Evolutionary conservation across 1,140 invertebrate genomes (phyloP).

Genomic region (Papilio polyxenes): DNA sequence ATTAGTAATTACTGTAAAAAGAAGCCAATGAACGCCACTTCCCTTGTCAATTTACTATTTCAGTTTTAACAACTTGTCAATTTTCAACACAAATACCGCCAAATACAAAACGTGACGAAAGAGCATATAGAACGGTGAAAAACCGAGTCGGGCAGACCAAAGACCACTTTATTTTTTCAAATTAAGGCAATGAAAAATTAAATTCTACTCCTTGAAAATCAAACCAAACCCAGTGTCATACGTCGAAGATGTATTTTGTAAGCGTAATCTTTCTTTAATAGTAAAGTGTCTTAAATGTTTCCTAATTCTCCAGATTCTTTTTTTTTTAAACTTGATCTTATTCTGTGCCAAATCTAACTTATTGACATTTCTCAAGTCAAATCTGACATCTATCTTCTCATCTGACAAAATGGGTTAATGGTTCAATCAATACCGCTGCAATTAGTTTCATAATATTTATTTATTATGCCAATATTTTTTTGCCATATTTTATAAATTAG

Average conservation of each 20-base stretch:
- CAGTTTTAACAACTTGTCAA: too few relatives aligned
- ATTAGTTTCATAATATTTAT: not conserved
- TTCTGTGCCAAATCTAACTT: not conserved
- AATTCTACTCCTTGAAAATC: not conserved
- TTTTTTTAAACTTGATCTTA: not conserved
- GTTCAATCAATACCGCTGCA: too few relatives aligned
- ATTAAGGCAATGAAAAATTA: not conserved
- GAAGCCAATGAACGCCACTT: not conserved
- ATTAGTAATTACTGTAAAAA: not conserved
- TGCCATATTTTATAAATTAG: conserved; percentile 29
- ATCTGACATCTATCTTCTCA: too few relatives aligned
- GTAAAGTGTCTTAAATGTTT: not conserved
- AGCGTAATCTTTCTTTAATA: not conserved
- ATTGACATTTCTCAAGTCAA: not conserved
- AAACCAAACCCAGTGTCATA: not conserved
- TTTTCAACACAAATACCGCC: not conserved
- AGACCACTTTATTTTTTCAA: not conserved
- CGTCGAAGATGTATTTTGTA: not conserved
- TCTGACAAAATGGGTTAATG: too few relatives aligned
- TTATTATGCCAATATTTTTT: conserved; percentile 27
- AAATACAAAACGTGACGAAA: not conserved
- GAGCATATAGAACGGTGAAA: not conserved
- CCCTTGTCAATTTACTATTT: too few relatives aligned
- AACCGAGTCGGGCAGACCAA: not conserved
- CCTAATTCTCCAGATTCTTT: not conserved